Evolutionary conservation across 64 coral and sea anemone genomes (phyloP).

Genomic region (Dendrophyllia cribrosa): DNA sequence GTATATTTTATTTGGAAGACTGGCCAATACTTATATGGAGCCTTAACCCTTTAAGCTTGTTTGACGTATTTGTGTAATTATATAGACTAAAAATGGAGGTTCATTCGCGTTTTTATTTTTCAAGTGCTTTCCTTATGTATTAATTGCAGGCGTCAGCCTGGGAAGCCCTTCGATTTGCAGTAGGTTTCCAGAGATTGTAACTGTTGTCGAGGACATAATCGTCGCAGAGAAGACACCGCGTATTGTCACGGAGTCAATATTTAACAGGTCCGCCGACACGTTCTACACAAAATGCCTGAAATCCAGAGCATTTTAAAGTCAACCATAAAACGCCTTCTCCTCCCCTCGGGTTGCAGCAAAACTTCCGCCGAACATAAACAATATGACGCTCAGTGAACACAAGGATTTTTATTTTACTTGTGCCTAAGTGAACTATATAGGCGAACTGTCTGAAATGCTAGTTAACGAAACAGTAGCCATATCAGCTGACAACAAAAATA

Average conservation of each 20-base stretch:
- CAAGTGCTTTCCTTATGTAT: no score
- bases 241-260: slow-evolving; percentile 24
- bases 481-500: slow-evolving; percentile 20
- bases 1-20: no score
- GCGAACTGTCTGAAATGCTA: slow-evolving; percentile 47
- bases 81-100: no score
- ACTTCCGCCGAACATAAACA: slow-evolving; percentile 37
- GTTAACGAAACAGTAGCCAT: neutral
- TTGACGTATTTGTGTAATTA: no score
- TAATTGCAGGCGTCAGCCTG: no score
- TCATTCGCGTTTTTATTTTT: no score
- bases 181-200: neutral
- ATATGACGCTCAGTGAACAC: slow-evolving; percentile 25
- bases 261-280: slow-evolving; percentile 31
- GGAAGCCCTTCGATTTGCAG: neutral
- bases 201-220: neutral
- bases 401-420: slow-evolving; percentile 44
- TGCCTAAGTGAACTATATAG: slow-evolving; percentile 29
- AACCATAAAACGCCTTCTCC: slow-evolving; percentile 53
- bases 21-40: no score
- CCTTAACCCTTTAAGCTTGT: no score
- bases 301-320: slow-evolving; percentile 35
- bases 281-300: slow-evolving; percentile 42
- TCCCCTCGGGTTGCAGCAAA: slow-evolving; percentile 15
- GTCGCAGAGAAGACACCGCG: neutral